phyloP scores from a whole-genome alignment of 2,113 vertebrate genomes.

The Nycticorax nycticorax region DNA sequence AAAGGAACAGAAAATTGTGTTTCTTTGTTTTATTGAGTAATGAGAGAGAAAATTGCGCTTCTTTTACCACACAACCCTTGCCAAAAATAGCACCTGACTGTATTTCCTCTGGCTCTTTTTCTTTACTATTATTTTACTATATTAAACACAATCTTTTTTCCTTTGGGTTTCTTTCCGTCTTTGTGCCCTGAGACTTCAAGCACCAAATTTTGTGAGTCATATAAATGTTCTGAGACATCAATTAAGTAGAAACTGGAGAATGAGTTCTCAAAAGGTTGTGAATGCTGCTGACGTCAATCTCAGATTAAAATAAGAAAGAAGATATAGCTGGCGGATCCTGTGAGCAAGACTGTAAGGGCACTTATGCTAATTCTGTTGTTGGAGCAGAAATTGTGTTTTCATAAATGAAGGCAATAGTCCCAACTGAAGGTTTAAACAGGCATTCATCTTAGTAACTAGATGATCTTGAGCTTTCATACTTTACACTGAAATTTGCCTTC shows the following conservation, averaged over 20 bases:
- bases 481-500: conserved; percentile 16
- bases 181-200: conserved; percentile 52
- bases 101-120: conserved; percentile 45
- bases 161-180: neutral
- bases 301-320: conserved; percentile 49
- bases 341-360: conserved; percentile 32
- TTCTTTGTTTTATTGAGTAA: conserved; percentile 25
- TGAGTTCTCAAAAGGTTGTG: conserved; percentile 66
- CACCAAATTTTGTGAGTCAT: conserved; percentile 67
- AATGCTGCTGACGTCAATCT: conserved; percentile 70
- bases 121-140: conserved; percentile 54
- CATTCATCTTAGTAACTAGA: conserved; percentile 54
- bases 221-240: conserved; percentile 61
- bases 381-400: conserved; percentile 52
- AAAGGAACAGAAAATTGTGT: conserved; percentile 16
- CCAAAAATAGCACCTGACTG: conserved; percentile 18
- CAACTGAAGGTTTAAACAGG: conserved; percentile 35
- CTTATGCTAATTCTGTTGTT: conserved; percentile 64
- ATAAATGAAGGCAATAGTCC: conserved; percentile 56
- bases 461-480: conserved; percentile 43
- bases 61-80: conserved; percentile 27
- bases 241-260: conserved; percentile 67
- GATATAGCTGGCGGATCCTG: conserved; percentile 48
- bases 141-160: conserved; percentile 48
- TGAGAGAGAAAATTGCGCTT: neutral